These are phyloP conservation scores for Drosophila guanche DNA, from an alignment of 1,140 invertebrate genomes.

Conservation along the genomic window DNA sequence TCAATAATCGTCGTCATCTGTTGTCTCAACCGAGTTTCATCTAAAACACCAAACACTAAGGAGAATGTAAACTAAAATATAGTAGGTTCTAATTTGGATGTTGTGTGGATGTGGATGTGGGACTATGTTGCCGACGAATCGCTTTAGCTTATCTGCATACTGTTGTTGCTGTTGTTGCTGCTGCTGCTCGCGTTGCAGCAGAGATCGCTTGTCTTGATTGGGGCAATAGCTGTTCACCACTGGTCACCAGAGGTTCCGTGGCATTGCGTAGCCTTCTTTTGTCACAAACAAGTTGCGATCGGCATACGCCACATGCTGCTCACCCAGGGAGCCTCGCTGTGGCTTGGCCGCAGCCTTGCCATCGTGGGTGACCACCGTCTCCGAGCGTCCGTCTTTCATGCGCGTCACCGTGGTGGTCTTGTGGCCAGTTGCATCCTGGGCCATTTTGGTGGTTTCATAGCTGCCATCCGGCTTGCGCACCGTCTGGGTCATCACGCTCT, in stretches of 20 bases:
- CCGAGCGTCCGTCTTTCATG: slow-evolving; percentile 65
- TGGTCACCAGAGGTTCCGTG: slow-evolving; percentile 83
- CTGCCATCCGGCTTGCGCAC: slow-evolving; percentile 80
- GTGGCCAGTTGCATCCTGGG: slow-evolving; percentile 72
- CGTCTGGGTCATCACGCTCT: slow-evolving; percentile 81
- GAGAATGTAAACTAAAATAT: slow-evolving; percentile 82
- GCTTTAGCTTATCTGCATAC: slow-evolving; percentile 62
- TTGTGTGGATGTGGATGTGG: slow-evolving; percentile 54
- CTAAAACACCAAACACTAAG: slow-evolving; percentile 83
- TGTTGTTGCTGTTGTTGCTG: slow-evolving; percentile 58
- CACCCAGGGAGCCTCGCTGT: neutral
- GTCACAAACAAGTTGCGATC: slow-evolving; percentile 80
- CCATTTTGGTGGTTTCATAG: slow-evolving; percentile 78
- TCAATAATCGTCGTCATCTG: slow-evolving; percentile 79
- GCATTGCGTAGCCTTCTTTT: slow-evolving; percentile 83
- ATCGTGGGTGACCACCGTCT: slow-evolving; percentile 68
- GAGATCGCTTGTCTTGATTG: slow-evolving; percentile 74
- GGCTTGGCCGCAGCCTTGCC: slow-evolving; percentile 10
- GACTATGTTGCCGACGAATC: slow-evolving; percentile 78
- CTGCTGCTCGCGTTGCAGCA: slow-evolving; percentile 32
- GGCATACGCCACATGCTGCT: slow-evolving; percentile 16
- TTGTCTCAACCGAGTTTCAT: slow-evolving; percentile 83
- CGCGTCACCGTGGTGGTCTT: slow-evolving; percentile 80
- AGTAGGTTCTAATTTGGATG: slow-evolving; percentile 80
- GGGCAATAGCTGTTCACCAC: slow-evolving; percentile 79